A percentile compares a stretch with the other conserved stretches of the same genome.
These are phyloP conservation scores for Sitophilus oryzae DNA, from an alignment of 1,140 invertebrate genomes.

Conservation along the genomic window DNA sequence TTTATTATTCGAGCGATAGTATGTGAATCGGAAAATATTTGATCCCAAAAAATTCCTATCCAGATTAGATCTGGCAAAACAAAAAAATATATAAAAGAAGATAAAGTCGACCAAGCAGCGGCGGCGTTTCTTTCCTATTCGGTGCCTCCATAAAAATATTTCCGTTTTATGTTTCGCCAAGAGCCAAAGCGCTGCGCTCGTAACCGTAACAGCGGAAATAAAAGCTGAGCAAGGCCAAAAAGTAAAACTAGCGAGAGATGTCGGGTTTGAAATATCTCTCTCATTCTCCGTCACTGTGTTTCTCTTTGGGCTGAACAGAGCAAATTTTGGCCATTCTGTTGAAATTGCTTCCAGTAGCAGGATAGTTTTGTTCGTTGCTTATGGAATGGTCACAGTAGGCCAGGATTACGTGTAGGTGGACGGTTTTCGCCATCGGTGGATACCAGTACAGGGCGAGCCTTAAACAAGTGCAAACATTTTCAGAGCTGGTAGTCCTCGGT, in stretches of 20 bases:
- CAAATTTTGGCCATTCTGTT: constrained; percentile 10
- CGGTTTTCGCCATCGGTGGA: constrained; percentile 9
- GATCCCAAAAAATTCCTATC: neutral
- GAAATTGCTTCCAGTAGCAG: constrained; percentile 14
- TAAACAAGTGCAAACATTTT: no score
- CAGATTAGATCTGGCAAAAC: constrained; percentile 3
- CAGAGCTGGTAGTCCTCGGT: no score
- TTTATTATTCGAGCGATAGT: neutral
- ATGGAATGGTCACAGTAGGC: constrained; percentile 17
- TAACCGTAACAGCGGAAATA: constrained; percentile 14
- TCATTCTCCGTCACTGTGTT: no score
- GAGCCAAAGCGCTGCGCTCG: neutral
- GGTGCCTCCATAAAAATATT: constrained; percentile 18
- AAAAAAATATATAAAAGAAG: constrained; percentile 11
- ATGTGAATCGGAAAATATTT: neutral
- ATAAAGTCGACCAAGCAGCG: no score
- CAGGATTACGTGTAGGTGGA: neutral
- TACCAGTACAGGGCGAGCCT: neutral
- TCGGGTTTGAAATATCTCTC: constrained; percentile 15
- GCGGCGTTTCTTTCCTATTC: constrained; percentile 6
- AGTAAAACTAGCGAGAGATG: constrained; percentile 9
- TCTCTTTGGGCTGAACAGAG: no score
- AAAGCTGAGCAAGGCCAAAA: constrained; percentile 14
- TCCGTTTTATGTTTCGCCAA: constrained; percentile 12
- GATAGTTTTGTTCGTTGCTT: constrained; percentile 20